These are phyloP conservation scores for Macrotrachela quadricornifera DNA, from an alignment of 1,140 invertebrate species.

Conservation along the genomic window DNA sequence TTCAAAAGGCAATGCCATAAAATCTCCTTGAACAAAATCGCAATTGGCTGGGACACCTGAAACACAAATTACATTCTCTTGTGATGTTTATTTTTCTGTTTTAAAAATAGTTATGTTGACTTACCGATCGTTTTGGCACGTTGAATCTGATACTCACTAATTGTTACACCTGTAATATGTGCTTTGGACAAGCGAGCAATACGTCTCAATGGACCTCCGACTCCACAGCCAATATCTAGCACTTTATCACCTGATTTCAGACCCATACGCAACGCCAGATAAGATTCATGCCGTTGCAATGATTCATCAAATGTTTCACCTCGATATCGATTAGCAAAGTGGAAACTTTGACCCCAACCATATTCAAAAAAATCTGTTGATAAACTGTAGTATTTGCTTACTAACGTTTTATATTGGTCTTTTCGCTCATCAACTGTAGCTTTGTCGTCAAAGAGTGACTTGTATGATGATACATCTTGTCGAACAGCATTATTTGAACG, in stretches of 20 bases:
- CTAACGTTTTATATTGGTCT: no score
- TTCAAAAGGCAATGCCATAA: neutral
- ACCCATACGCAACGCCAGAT: neutral
- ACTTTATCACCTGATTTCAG: neutral
- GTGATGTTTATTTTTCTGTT: no score
- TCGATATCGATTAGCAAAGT: neutral
- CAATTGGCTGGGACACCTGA: no score
- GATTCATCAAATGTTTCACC: slow-evolving; percentile 1
- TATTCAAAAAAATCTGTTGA: slow-evolving; percentile 8
- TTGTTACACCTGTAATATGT: neutral
- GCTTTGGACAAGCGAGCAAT: neutral
- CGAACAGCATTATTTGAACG: no score
- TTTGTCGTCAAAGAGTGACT: no score
- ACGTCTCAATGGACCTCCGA: slow-evolving; percentile 2
- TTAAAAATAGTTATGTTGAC: neutral
- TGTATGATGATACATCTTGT: no score
- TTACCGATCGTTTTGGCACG: neutral
- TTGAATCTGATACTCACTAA: slow-evolving; percentile 2
- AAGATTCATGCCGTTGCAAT: neutral
- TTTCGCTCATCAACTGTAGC: no score
- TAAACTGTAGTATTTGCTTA: neutral
- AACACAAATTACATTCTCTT: no score
- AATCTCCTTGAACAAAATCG: no score
- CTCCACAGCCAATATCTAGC: slow-evolving; percentile 5
- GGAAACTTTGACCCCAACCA: slow-evolving; percentile 6